These are phyloP conservation scores for Eonycteris spelaea DNA, from an alignment of 2,113 vertebrate species.

Conservation along the genomic window DNA sequence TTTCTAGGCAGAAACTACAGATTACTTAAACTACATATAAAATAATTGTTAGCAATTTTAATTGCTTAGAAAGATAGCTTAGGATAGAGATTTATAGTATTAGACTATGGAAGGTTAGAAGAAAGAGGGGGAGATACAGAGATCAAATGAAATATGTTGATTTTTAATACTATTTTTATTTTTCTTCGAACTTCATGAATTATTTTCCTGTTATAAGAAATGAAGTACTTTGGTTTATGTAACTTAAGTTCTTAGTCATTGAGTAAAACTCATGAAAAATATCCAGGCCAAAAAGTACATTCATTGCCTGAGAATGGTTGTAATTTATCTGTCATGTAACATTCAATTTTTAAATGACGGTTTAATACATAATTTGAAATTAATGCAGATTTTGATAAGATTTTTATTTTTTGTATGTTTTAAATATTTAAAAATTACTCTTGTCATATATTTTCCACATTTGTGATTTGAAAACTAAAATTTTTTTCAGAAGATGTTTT, in stretches of 20 bases:
- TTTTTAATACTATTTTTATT: background rate
- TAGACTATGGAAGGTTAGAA: background rate
- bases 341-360: background rate
- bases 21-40: background rate
- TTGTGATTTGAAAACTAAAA: background rate
- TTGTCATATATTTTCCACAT: background rate
- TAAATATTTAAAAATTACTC: background rate
- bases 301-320: background rate
- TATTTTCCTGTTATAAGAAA: background rate
- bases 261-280: background rate
- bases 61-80: background rate
- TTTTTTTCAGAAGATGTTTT: background rate
- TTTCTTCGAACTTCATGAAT: background rate
- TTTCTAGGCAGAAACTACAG: background rate
- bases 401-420: background rate
- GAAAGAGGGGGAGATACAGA: background rate
- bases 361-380: slow-evolving; percentile 12
- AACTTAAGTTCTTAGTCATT: background rate
- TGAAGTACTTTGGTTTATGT: background rate
- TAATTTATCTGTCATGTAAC: background rate
- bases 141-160: background rate
- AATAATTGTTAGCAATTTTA: background rate
- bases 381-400: background rate
- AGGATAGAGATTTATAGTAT: background rate
- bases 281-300: background rate